phyloP scores from a whole-genome alignment of 1,140 invertebrate genomes.

The Heliconius melpomene region DNA sequence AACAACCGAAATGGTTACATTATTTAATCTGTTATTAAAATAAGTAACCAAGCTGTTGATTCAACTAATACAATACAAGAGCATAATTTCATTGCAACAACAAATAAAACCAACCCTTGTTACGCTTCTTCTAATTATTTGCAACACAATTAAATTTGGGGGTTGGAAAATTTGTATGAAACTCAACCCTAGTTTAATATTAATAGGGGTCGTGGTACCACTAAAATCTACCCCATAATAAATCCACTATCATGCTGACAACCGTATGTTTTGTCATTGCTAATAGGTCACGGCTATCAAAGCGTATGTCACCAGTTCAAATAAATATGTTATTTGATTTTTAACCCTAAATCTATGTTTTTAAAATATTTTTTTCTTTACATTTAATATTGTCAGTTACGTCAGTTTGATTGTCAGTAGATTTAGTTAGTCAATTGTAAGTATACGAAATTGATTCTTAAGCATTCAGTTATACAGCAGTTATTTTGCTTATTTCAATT shows the following conservation, averaged over 20 bases:
- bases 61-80: slow-evolving; percentile 29
- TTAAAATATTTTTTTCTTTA: slow-evolving; percentile 4
- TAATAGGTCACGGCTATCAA: slow-evolving; percentile 71
- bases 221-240: slow-evolving; percentile 53
- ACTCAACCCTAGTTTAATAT: slow-evolving; percentile 37
- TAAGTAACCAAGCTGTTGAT: slow-evolving; percentile 15
- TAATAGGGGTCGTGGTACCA: slow-evolving; percentile 34
- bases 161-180: slow-evolving; percentile 29
- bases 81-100: slow-evolving; percentile 42
- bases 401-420: neutral
- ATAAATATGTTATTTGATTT: slow-evolving; percentile 27
- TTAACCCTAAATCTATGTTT: neutral
- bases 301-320: slow-evolving; percentile 53
- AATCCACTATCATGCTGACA: slow-evolving; percentile 72
- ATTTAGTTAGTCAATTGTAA: slow-evolving; percentile 9
- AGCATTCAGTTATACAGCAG: slow-evolving; percentile 3
- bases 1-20: neutral
- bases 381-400: neutral
- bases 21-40: slow-evolving; percentile 13
- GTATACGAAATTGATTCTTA: neutral
- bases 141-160: slow-evolving; percentile 41
- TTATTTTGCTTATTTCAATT: slow-evolving; percentile 9
- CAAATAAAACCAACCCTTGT: slow-evolving; percentile 54
- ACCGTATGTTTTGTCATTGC: slow-evolving; percentile 73
- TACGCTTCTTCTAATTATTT: slow-evolving; percentile 67